Base-by-base conservation (phyloP, 2,888 invertebrate genomes). In the Urechis unicinctus region DNA sequence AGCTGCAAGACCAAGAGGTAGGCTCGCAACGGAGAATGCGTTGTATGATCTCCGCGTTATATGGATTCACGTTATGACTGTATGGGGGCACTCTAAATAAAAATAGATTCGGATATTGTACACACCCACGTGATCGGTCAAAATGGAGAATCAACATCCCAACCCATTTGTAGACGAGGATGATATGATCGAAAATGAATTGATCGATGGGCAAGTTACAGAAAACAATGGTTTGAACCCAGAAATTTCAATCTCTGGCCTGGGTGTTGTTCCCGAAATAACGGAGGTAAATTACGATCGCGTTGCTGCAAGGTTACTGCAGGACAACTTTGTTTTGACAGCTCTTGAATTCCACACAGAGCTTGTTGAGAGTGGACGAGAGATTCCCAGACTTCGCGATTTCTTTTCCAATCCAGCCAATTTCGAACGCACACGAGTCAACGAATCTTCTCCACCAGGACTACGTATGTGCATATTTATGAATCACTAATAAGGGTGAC, bases 331-430 rank as follows among this genome's bases (percentile, higher is more conserved):
- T 36, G 36, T 88, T 64, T 80, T 91, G 60, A 88, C 90, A 48
- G 91, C 91, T 9, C 79, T 91, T 61, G 91, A 91, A 77, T 79
- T 91, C 31, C 89, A 91, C 70, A 88, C 89, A 3, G 91, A 91
- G 78, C 80, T 91, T 55, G 83, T 87, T 17, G 91, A 91, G 79
- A 84, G 85, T 56, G 91, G 91, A 22, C 84, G 84, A 69, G 90
- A 91, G 78, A 74, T 89, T 45, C 86, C 87, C 6, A 83, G 87
- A 68, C 79, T 91, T 5, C 83, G 86, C 68, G 89, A 91, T 75
- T 91, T 87, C 72, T 91, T 91, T 77, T 89, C 90, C 0, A 91
- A 91, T 79, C 89, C 91, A 45, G 88, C 85, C 60, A 89, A 91
- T 78, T 91, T 91, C 78, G 91, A 91, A 73, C 63, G 74, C 55